A percentile compares a stretch with the other conserved stretches of the same genome.
phyloP scores from a whole-genome alignment of 1,140 invertebrate species.

The Frieseomelitta varia region DNA sequence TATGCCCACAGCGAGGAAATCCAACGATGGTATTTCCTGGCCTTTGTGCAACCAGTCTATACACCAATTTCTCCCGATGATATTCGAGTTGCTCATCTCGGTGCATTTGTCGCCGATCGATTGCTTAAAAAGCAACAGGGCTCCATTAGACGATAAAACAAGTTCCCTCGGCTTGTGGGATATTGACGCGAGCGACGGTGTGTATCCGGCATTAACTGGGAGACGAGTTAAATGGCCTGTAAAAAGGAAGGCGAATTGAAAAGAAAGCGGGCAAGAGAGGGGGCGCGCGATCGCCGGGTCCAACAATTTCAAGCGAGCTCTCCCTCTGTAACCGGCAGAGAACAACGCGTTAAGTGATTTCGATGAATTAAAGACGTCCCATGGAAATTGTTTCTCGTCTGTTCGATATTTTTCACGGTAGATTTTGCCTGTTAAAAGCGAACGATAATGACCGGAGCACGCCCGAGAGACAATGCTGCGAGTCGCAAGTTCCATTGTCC shows the following conservation, averaged over 20 bases:
- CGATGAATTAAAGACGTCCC: slow-evolving; percentile 37
- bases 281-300: neutral
- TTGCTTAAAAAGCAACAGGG: slow-evolving; percentile 38
- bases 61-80: neutral
- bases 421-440: neutral
- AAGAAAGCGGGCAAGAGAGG: neutral
- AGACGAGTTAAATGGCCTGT: slow-evolving; percentile 52
- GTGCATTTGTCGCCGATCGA: slow-evolving; percentile 19
- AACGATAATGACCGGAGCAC: slow-evolving; percentile 38
- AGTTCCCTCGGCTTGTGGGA: slow-evolving; percentile 19
- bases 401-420: slow-evolving; percentile 10
- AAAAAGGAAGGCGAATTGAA: slow-evolving; percentile 15
- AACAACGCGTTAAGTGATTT: slow-evolving; percentile 40
- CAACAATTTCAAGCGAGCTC: neutral
- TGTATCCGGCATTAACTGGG: slow-evolving; percentile 32
- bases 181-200: slow-evolving; percentile 26
- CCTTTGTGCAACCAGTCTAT: neutral
- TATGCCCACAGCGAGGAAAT: too few relatives aligned
- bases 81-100: slow-evolving; percentile 4
- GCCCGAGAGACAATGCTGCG: slow-evolving; percentile 25
- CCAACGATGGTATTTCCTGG: neutral
- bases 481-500: slow-evolving; percentile 13
- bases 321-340: too few relatives aligned
- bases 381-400: neutral
- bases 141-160: slow-evolving; percentile 44